phyloP scores from a whole-genome alignment of 2,888 invertebrate genomes.

The Eilema caniola region DNA sequence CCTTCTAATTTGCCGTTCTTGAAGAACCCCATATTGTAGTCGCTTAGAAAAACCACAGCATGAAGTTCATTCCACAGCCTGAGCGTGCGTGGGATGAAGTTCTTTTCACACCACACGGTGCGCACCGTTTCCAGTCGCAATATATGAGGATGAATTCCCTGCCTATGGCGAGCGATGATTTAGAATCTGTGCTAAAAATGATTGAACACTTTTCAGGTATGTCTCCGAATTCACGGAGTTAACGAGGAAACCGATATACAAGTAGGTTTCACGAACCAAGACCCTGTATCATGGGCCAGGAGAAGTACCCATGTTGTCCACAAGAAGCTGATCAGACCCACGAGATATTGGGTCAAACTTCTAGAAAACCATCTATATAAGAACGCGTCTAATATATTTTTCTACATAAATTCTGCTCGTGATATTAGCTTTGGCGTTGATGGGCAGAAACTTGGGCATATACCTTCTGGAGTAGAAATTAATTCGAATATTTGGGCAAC shows the following conservation, averaged over 20 bases:
- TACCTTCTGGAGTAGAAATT: background rate
- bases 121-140: too few relatives aligned
- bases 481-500: background rate
- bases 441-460: background rate
- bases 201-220: background rate
- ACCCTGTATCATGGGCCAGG: background rate
- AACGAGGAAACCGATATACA: background rate
- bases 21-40: too few relatives aligned
- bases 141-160: too few relatives aligned
- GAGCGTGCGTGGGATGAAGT: too few relatives aligned
- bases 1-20: too few relatives aligned
- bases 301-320: background rate
- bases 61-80: too few relatives aligned
- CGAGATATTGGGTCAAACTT: background rate
- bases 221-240: background rate
- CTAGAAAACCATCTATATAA: background rate
- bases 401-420: background rate
- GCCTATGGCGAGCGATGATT: too few relatives aligned
- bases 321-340: background rate
- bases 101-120: too few relatives aligned
- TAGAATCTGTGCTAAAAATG: background rate
- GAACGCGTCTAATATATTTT: background rate
- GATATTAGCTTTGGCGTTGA: background rate
- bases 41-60: too few relatives aligned
- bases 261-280: slow-evolving; percentile 3